Base-by-base conservation (phyloP, 2,113 vertebrate genomes). In the Craseonycteris thonglongyai region DNA sequence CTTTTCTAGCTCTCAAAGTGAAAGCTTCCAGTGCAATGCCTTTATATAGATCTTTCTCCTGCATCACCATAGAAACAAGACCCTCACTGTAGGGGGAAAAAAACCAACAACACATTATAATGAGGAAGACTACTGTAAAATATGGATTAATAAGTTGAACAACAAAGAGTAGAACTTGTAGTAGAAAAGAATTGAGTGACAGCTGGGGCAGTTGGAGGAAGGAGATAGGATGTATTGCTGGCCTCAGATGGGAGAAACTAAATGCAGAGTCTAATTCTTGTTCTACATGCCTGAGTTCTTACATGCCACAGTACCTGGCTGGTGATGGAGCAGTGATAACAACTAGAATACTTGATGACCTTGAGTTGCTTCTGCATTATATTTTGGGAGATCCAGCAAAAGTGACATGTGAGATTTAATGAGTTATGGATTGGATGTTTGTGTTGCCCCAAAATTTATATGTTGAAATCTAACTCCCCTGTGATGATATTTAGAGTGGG, bases 51-150 rank as follows among this genome's bases (percentile, higher is more conserved):
- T n/a, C n/a, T 81, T 92, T 21, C 61, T 81, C 54, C 88, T 79
- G 51, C 5, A 81, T 96, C 68, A 79, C 88, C 89, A 94, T 93
- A 86, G 95, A 93, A 85, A 96, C 94, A 95, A 71, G 47, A 59
- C n/a, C 71, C 58, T 94, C 38, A 28, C 30, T 69, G 26, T 79
- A 18, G 38, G 10, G 7, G 0, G 16, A 24, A 54, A 75, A 68
- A 91, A 21, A 65, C 75, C 58, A 75, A 68, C 89, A 21, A 65
- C 75, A 58, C 38, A 49, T 92, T 92, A 80, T 85, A 79, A 91
- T 65, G 45, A 96, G 78, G 59, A 92, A 97, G 33, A 92, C 61
- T 51, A 51, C 28, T 69, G 38, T 85, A 79, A 83, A 88, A 80
- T 88, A 90, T 13, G 24, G 45, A 65, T 75, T 82, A 93, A 85